Conservation (phyloP, 2,888 invertebrate species). For the Lasius fuliginosus region DNA sequence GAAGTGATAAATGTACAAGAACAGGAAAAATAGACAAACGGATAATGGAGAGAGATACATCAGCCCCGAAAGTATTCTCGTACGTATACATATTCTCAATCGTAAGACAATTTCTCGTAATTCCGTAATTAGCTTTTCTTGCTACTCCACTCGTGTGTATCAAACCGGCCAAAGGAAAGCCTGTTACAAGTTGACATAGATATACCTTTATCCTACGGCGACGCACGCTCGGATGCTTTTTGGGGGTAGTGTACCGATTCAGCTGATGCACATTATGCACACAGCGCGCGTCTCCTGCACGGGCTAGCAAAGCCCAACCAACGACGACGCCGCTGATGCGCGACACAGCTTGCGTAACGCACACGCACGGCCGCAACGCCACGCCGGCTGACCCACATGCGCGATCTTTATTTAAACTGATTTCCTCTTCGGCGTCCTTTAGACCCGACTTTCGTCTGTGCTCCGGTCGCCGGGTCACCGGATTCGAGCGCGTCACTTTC, state of each 20-base stretch:
- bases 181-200: constrained; percentile 19
- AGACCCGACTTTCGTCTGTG: constrained; percentile 75
- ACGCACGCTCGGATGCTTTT: constrained; percentile 36
- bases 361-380: constrained; percentile 73
- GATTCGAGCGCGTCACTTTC: constrained; percentile 50
- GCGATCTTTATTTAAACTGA: constrained; percentile 86
- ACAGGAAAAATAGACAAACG: background rate
- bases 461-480: constrained; percentile 70
- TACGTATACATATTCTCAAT: background rate
- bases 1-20: background rate
- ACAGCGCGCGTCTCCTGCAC: constrained; percentile 31
- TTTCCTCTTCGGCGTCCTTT: constrained; percentile 84
- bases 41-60: background rate
- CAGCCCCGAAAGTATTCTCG: constrained; percentile 10
- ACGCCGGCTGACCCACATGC: constrained; percentile 86
- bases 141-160: constrained; percentile 8
- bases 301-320: constrained; percentile 41
- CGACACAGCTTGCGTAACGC: constrained; percentile 73
- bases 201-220: constrained; percentile 33
- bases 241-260: constrained; percentile 36
- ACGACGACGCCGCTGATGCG: constrained; percentile 59
- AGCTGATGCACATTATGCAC: constrained; percentile 46
- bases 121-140: constrained; percentile 42
- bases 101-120: constrained; percentile 36
- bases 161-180: background rate